These are phyloP conservation scores for Phyllotreta cruciferae DNA, from an alignment of 2,888 invertebrate species.

Conservation along the genomic window DNA sequence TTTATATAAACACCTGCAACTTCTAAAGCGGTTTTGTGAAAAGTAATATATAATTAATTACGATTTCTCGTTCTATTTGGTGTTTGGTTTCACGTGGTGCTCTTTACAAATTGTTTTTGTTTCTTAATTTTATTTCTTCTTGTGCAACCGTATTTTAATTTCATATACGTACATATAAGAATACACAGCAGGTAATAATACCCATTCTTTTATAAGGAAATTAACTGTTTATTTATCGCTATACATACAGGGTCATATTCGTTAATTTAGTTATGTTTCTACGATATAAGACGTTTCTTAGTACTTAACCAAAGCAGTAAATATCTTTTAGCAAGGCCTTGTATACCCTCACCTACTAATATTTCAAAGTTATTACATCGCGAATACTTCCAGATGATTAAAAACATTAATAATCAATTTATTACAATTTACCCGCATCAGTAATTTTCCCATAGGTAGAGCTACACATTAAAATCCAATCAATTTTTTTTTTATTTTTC, in stretches of 20 bases:
- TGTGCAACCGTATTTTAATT: conserved; percentile 8
- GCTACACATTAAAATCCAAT: conserved; percentile 10
- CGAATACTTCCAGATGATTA: no score
- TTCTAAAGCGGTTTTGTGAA: neutral
- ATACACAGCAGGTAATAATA: conserved; percentile 6
- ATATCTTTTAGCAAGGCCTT: no score
- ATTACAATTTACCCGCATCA: neutral
- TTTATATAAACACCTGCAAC: conserved; percentile 6
- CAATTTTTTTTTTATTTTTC: conserved; percentile 1
- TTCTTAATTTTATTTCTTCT: conserved; percentile 8
- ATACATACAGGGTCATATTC: no score
- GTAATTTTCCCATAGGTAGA: conserved; percentile 8
- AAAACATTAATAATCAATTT: no score
- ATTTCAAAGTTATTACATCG: no score
- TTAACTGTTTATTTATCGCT: conserved; percentile 4
- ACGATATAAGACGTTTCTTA: no score
- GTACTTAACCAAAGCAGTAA: no score
- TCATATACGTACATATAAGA: conserved; percentile 4
- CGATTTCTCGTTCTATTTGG: conserved; percentile 4
- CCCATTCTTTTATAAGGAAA: neutral
- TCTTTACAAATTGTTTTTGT: conserved; percentile 4
- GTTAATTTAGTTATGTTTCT: no score
- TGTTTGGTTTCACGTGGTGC: neutral
- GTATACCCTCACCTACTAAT: no score
- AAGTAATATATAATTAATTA: conserved; percentile 10